Conservation (phyloP, 2,113 vertebrate species). For the Ovibos moschatus region DNA sequence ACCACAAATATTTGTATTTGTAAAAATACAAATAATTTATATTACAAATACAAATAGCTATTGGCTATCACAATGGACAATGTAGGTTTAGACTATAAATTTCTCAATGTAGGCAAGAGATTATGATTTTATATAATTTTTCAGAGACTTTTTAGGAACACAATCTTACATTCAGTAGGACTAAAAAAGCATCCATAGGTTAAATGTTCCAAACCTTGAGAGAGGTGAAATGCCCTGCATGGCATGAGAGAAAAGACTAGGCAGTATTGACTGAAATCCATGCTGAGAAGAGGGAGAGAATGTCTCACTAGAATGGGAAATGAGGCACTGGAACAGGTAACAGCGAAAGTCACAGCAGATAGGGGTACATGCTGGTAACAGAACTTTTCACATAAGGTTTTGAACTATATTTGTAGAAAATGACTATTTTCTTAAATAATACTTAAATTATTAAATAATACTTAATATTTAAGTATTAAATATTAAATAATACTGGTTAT, state of each 20-base stretch:
- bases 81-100: neutral
- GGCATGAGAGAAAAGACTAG: neutral
- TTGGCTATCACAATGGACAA: neutral
- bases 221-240: neutral
- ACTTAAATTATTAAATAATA: neutral
- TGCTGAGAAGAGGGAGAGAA: neutral
- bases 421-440: neutral
- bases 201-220: neutral
- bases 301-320: neutral
- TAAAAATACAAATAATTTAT: neutral
- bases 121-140: neutral
- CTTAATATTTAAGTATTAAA: neutral
- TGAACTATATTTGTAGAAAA: neutral
- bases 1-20: neutral
- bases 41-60: neutral
- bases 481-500: neutral
- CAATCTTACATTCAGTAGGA: neutral
- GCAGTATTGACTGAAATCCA: neutral
- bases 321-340: neutral
- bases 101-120: neutral
- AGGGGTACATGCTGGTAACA: neutral
- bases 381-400: neutral
- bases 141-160: neutral
- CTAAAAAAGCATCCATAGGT: neutral
- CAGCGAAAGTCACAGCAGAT: neutral